Percentiles rank a stretch among this genome's conserved stretches.
phyloP scores from a whole-genome alignment of 2,113 vertebrate species.

The Steatornis caripensis region DNA sequence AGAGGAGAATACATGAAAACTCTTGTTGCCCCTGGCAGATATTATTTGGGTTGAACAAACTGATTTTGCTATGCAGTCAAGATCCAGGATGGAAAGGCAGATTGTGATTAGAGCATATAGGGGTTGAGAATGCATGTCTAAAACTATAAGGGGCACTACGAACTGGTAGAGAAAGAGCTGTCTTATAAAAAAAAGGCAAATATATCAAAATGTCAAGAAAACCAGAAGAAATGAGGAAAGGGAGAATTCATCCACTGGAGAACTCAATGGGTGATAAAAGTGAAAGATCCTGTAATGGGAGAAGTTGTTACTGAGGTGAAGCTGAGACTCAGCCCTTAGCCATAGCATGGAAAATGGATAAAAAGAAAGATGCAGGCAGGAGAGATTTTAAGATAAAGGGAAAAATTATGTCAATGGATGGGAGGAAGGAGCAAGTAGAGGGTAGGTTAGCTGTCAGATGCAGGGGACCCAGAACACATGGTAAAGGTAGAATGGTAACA shows the following conservation, averaged over 20 bases:
- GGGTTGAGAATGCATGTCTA: background rate
- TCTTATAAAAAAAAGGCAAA: background rate
- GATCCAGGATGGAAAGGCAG: background rate
- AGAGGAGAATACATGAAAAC: background rate
- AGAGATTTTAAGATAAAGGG: background rate
- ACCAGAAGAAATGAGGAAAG: background rate
- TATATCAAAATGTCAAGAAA: background rate
- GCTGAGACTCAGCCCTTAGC: background rate
- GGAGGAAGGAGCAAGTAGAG: background rate
- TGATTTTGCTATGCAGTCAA: background rate
- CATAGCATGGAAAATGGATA: background rate
- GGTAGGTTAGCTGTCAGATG: background rate
- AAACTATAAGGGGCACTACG: background rate
- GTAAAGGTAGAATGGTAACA: background rate
- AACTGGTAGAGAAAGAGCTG: background rate
- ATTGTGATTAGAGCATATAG: background rate
- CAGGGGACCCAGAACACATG: background rate
- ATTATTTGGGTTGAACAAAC: background rate
- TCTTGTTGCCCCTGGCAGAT: background rate
- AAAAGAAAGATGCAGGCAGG: background rate
- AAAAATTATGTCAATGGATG: background rate
- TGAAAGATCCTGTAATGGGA: background rate
- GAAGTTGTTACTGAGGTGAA: background rate
- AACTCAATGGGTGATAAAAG: background rate
- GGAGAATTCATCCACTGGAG: background rate